Evolutionary conservation across 2,888 invertebrate genomes (phyloP).

Genomic region (Podabrus alpinus): DNA sequence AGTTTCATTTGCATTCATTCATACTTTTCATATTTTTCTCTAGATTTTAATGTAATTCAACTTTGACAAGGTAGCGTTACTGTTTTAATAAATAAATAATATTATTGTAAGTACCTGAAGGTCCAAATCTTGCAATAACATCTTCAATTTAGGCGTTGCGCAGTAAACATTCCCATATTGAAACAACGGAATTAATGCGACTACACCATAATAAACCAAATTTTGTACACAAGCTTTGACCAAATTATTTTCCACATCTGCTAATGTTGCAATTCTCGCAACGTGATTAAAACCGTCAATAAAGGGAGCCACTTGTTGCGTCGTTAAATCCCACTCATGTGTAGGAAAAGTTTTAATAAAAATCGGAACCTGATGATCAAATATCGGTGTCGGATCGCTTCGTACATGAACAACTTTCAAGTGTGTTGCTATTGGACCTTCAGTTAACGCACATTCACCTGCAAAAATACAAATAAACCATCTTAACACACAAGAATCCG

Average conservation of each 20-base stretch:
- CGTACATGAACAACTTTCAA: constrained; percentile 84
- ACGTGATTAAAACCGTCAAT: constrained; percentile 94
- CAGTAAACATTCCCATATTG: constrained; percentile 71
- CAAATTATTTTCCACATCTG: constrained; percentile 90
- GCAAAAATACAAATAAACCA: constrained; percentile 14
- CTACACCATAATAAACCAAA: constrained; percentile 77
- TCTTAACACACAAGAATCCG: background rate
- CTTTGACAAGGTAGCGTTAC: too few relatives aligned
- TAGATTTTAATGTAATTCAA: too few relatives aligned
- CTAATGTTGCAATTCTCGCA: constrained; percentile 83
- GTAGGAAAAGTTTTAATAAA: constrained; percentile 57
- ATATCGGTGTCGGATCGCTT: constrained; percentile 78
- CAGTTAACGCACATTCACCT: constrained; percentile 60
- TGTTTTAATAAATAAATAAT: too few relatives aligned
- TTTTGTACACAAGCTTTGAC: constrained; percentile 95
- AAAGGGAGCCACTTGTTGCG: constrained; percentile 84
- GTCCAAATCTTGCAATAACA: constrained; percentile 57
- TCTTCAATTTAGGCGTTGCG: constrained; percentile 61
- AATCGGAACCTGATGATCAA: constrained; percentile 90
- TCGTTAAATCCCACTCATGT: constrained; percentile 90
- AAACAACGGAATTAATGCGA: constrained; percentile 64
- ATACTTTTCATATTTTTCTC: too few relatives aligned
- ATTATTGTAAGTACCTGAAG: constrained; percentile 51
- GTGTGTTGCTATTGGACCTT: constrained; percentile 86
- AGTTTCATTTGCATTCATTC: too few relatives aligned